Conservation (phyloP, 2,797 vertebrate genomes). For the Pseudopleuronectes americanus region DNA sequence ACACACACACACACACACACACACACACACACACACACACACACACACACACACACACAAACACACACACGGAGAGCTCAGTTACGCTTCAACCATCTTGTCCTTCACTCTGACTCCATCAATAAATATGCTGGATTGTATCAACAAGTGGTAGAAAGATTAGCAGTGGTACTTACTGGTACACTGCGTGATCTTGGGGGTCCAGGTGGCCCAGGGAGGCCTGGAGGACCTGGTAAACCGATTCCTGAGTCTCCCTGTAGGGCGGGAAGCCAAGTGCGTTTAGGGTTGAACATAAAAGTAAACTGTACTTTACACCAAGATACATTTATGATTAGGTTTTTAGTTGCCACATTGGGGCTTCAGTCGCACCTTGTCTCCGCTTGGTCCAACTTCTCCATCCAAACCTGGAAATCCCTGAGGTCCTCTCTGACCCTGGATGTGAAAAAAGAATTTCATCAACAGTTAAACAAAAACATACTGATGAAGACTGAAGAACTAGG, state of each 20-base stretch:
- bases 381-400: slow-evolving; percentile 78
- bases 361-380: slow-evolving; percentile 86
- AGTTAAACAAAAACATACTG: not conserved
- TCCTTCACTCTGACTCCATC: not conserved
- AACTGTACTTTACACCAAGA: not conserved
- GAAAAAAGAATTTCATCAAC: not conserved
- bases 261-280: not conserved
- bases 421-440: slow-evolving; percentile 79
- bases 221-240: slow-evolving; percentile 81
- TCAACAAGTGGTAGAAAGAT: not conserved
- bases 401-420: slow-evolving; percentile 74
- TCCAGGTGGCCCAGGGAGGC: slow-evolving; percentile 80
- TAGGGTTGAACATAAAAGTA: not conserved
- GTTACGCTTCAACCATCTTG: not conserved
- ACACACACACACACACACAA: too few relatives aligned
- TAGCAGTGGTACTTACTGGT: slow-evolving; percentile 60
- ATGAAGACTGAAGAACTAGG: not conserved
- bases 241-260: slow-evolving; percentile 82
- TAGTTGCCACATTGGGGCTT: not conserved
- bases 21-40: not conserved
- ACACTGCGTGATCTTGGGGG: slow-evolving; percentile 77
- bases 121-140: not conserved
- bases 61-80: too few relatives aligned
- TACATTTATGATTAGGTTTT: not conserved
- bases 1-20: not conserved